A percentile compares a stretch with the other conserved stretches of the same genome.
These are phyloP conservation scores for Scaptomyza caliginosa DNA, from an alignment of 2,888 invertebrate genomes.

Conservation along the genomic window DNA sequence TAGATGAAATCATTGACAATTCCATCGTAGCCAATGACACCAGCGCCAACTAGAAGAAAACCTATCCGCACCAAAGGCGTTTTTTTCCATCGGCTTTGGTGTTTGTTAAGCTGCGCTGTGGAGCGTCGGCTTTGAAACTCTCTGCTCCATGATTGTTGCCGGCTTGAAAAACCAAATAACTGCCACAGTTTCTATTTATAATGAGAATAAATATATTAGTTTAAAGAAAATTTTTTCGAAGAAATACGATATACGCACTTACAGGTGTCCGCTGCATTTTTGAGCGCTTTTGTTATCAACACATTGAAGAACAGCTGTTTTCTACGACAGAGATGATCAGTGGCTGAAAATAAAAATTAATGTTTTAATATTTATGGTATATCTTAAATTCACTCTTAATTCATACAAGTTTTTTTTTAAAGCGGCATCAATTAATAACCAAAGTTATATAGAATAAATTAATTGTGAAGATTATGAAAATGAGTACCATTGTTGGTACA, in stretches of 20 bases:
- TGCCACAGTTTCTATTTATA: conserved; percentile 9
- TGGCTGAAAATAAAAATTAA: background rate
- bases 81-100: conserved; percentile 5
- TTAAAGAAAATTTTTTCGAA: background rate
- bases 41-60: conserved; percentile 35
- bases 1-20: conserved; percentile 80
- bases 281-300: background rate
- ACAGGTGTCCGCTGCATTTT: conserved; percentile 38
- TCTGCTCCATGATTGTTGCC: background rate
- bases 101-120: background rate
- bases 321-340: conserved; percentile 1
- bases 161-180: background rate
- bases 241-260: background rate
- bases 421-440: background rate
- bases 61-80: conserved; percentile 27
- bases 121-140: conserved; percentile 30
- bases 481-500: background rate
- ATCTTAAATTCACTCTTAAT: background rate
- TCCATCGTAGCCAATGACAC: conserved; percentile 75
- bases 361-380: background rate
- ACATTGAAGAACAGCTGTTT: conserved; percentile 39
- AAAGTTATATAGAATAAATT: too few species aligned
- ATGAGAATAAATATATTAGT: background rate
- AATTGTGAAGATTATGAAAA: background rate
- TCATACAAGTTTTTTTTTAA: background rate